These are phyloP conservation scores for Proales similis DNA, from an alignment of 1,140 invertebrate genomes.

Conservation along the genomic window DNA sequence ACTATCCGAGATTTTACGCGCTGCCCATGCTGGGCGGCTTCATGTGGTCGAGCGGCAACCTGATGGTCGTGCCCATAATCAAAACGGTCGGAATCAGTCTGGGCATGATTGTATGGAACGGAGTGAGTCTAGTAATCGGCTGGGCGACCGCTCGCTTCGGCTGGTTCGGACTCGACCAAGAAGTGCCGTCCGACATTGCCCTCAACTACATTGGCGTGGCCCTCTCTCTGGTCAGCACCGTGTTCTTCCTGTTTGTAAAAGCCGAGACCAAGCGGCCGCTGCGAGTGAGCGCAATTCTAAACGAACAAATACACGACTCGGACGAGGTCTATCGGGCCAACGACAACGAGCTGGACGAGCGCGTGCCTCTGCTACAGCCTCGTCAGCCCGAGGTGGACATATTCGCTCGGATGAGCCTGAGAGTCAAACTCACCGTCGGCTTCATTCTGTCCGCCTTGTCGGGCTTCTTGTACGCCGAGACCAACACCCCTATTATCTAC, in stretches of 20 bases:
- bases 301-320: not conserved
- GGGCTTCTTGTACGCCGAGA: slow-evolving; percentile 39
- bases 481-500: slow-evolving; percentile 40
- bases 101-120: slow-evolving; percentile 53
- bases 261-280: not conserved
- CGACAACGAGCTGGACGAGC: too few relatives aligned
- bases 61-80: slow-evolving; percentile 53
- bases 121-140: slow-evolving; percentile 50
- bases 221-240: slow-evolving; percentile 2
- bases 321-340: not conserved
- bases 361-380: too few relatives aligned
- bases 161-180: not conserved
- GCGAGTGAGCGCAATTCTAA: not conserved
- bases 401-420: not conserved
- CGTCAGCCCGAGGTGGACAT: too few relatives aligned
- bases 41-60: slow-evolving; percentile 49
- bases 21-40: slow-evolving; percentile 49
- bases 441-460: slow-evolving; percentile 37
- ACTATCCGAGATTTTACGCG: slow-evolving; percentile 45
- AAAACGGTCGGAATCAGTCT: slow-evolving; percentile 52
- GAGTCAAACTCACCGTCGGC: slow-evolving; percentile 9
- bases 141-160: slow-evolving; percentile 40
- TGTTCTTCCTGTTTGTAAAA: slow-evolving; percentile 36
- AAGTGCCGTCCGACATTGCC: slow-evolving; percentile 5
- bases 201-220: slow-evolving; percentile 23